phyloP scores from a whole-genome alignment of 2,797 vertebrate species.

The Chloroceryle inda region DNA sequence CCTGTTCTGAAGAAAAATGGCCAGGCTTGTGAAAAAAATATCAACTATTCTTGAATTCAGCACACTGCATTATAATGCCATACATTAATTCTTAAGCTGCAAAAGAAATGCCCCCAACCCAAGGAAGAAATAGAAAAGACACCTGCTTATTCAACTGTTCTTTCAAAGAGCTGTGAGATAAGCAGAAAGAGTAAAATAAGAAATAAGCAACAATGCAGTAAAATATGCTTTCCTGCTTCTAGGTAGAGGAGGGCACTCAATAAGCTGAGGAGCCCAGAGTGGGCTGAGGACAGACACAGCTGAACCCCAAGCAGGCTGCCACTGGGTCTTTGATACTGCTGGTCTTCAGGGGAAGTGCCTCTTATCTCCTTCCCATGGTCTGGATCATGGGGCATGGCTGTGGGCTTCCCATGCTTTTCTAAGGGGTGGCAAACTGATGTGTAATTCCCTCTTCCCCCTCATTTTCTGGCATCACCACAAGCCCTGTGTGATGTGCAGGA shows the following conservation, averaged over 20 bases:
- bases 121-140: neutral
- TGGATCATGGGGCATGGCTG: neutral
- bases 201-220: neutral
- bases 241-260: neutral
- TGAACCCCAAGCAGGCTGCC: neutral
- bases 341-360: neutral
- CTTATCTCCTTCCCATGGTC: accelerated
- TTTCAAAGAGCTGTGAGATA: neutral
- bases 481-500: neutral
- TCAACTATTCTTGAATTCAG: neutral
- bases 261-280: neutral
- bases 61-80: neutral
- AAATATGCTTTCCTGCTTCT: neutral
- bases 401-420: neutral
- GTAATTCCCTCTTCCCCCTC: neutral
- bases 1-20: neutral
- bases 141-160: neutral
- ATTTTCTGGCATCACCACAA: neutral
- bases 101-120: neutral
- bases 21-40: neutral
- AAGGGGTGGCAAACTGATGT: neutral
- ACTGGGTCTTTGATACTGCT: accelerated
- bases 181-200: neutral
- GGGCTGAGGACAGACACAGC: neutral
- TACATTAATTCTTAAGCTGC: neutral